Evolutionary conservation across 2,888 invertebrate species (phyloP).

Genomic region (Aleiodes testaceus): DNA sequence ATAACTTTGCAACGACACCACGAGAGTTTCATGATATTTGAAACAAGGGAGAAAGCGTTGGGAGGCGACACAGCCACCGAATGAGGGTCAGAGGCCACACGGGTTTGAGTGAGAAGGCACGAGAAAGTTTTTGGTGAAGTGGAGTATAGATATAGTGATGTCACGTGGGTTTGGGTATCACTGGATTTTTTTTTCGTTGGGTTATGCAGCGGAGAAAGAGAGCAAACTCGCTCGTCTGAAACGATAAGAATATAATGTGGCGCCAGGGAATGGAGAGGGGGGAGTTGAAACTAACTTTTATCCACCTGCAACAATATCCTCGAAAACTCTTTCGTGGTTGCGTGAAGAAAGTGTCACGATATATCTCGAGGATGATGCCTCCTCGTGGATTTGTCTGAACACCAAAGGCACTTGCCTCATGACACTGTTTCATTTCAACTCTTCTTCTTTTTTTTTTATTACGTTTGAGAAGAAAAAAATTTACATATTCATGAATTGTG

Average conservation of each 20-base stretch:
- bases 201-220: constrained; percentile 44
- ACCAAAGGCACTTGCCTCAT: not conserved
- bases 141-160: constrained; percentile 27
- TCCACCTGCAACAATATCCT: constrained; percentile 39
- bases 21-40: constrained; percentile 62
- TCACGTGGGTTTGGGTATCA: constrained; percentile 5
- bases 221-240: constrained; percentile 50
- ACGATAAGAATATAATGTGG: constrained; percentile 62
- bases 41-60: constrained; percentile 44
- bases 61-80: constrained; percentile 14
- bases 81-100: constrained; percentile 31
- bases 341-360: constrained; percentile 27
- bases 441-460: constrained; percentile 8
- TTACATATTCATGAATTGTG: constrained; percentile 34
- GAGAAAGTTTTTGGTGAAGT: constrained; percentile 39
- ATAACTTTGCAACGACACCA: constrained; percentile 39
- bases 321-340: constrained; percentile 44
- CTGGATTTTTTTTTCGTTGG: constrained; percentile 37
- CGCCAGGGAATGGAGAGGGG: constrained; percentile 35
- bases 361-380: constrained; percentile 37
- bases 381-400: constrained; percentile 19
- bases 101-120: constrained; percentile 28
- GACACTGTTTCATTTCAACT: constrained; percentile 26
- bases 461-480: not conserved
- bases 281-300: constrained; percentile 48